phyloP scores from a whole-genome alignment of 2,888 invertebrate species.

The Agonopterix heracliana region DNA sequence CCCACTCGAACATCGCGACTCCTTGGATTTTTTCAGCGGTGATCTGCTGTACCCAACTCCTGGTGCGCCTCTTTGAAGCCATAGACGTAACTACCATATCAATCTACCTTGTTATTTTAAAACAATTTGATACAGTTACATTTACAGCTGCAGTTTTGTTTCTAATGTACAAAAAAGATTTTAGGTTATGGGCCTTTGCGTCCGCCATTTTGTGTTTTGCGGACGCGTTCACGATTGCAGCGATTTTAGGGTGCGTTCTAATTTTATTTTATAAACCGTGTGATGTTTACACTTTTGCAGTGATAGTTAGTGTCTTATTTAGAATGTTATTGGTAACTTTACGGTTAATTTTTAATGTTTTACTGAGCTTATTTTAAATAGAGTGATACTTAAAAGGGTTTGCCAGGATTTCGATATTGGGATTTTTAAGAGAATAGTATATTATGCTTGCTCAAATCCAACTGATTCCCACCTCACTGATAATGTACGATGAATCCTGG shows the following conservation, averaged over 20 bases:
- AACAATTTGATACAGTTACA: conserved; percentile 37
- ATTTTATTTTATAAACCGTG: conserved; percentile 55
- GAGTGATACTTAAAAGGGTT: background rate
- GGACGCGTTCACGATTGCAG: conserved; percentile 31
- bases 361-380: conserved; percentile 31
- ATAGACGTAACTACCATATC: conserved; percentile 45
- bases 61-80: conserved; percentile 38
- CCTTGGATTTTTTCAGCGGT: conserved; percentile 73
- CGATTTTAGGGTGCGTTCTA: conserved; percentile 39
- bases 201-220: conserved; percentile 42
- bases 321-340: conserved; percentile 52
- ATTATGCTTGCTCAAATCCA: too few species aligned
- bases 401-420: too few species aligned
- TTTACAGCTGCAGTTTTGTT: conserved; percentile 38
- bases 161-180: conserved; percentile 36
- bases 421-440: too few species aligned
- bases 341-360: conserved; percentile 46
- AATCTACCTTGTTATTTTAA: conserved; percentile 44
- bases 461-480: too few species aligned
- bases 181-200: conserved; percentile 25
- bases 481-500: too few species aligned
- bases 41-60: conserved; percentile 56
- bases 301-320: conserved; percentile 58
- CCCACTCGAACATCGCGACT: conserved; percentile 55
- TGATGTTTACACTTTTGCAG: conserved; percentile 58